These are phyloP conservation scores for Euproctis similis DNA, from an alignment of 2,888 invertebrate species.

Conservation along the genomic window DNA sequence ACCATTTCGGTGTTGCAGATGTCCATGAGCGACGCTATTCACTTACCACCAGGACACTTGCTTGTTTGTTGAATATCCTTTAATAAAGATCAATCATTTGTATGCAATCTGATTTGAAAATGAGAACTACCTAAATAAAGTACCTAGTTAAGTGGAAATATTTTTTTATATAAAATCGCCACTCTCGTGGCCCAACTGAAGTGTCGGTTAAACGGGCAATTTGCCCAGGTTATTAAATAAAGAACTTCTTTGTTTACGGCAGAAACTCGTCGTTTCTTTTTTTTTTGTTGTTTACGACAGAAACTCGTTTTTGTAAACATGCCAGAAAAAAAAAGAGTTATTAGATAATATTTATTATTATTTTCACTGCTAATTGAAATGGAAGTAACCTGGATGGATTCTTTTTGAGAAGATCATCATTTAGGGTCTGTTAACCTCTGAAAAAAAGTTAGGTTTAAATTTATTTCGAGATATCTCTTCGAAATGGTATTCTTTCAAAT, in stretches of 20 bases:
- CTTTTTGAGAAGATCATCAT: background rate
- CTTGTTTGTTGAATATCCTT: too few species aligned
- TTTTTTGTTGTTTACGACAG: too few species aligned
- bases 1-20: background rate
- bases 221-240: conserved; percentile 29
- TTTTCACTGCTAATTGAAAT: too few species aligned
- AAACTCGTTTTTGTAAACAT: conserved; percentile 25
- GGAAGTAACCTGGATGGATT: too few species aligned
- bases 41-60: too few species aligned
- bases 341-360: conserved; percentile 4
- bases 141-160: too few species aligned
- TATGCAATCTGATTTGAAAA: too few species aligned
- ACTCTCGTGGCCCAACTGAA: conserved; percentile 17
- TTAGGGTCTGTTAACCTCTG: background rate
- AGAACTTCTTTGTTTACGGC: conserved; percentile 26
- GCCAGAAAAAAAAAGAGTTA: conserved; percentile 12
- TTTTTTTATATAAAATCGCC: conserved; percentile 1
- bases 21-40: too few species aligned
- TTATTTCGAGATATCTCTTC: background rate
- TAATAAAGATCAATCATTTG: too few species aligned
- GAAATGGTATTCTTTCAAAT: too few species aligned
- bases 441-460: background rate
- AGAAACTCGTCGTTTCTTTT: conserved; percentile 22
- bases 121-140: too few species aligned
- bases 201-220: conserved; percentile 26